Evolutionary conservation across 2,113 vertebrate species (phyloP).

Genomic region (Cichladusa arquata): DNA sequence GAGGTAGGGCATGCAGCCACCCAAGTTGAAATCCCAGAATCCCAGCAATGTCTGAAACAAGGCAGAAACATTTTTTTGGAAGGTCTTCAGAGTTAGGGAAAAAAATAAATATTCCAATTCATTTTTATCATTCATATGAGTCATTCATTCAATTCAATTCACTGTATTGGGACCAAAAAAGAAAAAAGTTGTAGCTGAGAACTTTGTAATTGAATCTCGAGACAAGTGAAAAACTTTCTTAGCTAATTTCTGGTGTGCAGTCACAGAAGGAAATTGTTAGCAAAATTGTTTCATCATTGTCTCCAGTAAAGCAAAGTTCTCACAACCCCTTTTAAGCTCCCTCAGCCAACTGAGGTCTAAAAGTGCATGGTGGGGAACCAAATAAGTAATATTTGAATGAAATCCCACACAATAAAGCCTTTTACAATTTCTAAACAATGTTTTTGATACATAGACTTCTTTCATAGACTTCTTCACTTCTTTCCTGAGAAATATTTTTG

Average conservation of each 20-base stretch:
- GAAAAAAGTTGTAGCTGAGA: neutral
- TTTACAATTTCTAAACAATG: neutral
- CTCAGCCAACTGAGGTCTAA: neutral
- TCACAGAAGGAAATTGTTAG: neutral
- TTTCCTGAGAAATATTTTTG: neutral
- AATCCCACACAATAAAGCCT: neutral
- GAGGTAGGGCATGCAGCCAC: neutral
- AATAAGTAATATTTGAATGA: neutral
- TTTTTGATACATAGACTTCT: neutral
- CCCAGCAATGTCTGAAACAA: neutral
- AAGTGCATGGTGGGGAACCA: neutral
- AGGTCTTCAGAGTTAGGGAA: neutral
- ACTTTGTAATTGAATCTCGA: neutral
- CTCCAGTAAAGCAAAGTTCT: neutral
- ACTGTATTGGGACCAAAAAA: too few species aligned
- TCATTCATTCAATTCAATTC: neutral
- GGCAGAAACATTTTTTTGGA: neutral
- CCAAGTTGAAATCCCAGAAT: neutral
- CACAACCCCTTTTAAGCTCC: neutral
- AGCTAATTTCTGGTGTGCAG: neutral
- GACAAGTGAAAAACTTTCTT: neutral
- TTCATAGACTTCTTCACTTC: neutral
- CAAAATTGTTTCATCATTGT: neutral
- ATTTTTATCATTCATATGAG: neutral
- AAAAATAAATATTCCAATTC: neutral